Conservation (phyloP, 2,888 invertebrate genomes). For the Drosophila antonietae region DNA sequence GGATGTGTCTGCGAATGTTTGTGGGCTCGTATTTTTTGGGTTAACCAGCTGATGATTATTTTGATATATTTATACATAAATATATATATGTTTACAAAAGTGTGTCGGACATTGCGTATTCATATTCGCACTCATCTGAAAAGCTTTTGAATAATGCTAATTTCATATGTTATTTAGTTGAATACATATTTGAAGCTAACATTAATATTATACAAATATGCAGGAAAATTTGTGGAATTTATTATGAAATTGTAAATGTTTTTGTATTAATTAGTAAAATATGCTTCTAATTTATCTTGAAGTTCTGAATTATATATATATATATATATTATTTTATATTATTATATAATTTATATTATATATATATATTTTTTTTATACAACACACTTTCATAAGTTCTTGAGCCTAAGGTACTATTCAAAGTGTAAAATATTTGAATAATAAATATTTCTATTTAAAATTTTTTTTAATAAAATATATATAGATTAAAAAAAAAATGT, state of each 20-base stretch:
- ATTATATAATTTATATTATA: no score
- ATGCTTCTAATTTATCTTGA: no score
- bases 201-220: not conserved
- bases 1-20: slow-evolving; percentile 47
- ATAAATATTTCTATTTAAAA: no score
- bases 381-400: no score
- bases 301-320: no score
- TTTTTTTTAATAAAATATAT: no score
- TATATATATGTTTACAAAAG: slow-evolving; percentile 11
- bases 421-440: no score
- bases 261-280: not conserved
- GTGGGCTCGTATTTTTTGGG: slow-evolving; percentile 8
- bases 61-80: slow-evolving; percentile 7
- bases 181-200: slow-evolving; percentile 10
- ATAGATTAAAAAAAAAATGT: no score
- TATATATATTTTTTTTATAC: no score
- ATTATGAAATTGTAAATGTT: not conserved
- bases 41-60: slow-evolving; percentile 8
- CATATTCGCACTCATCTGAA: slow-evolving; percentile 43
- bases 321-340: no score
- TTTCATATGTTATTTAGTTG: slow-evolving; percentile 46
- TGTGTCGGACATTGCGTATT: slow-evolving; percentile 60
- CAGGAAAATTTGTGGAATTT: not conserved
- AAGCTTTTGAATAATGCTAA: slow-evolving; percentile 71
- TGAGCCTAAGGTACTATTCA: no score